Evolutionary conservation across 2,888 invertebrate genomes (phyloP).

Genomic region (Rhingia rostrata): DNA sequence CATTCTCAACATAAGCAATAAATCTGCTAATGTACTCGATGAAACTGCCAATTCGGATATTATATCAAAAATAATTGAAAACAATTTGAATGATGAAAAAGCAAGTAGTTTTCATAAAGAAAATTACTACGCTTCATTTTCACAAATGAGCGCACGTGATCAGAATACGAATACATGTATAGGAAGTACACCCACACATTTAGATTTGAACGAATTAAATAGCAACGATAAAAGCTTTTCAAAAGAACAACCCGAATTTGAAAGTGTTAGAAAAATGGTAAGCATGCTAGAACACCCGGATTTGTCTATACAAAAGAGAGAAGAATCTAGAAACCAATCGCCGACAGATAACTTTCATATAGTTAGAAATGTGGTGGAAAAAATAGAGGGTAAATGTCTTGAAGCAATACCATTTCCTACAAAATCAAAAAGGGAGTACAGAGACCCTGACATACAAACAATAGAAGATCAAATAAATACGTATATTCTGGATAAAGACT

Average conservation of each 20-base stretch:
- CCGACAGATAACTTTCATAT: not conserved
- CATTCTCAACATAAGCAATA: conserved; percentile 19
- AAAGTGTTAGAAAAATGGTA: conserved; percentile 44
- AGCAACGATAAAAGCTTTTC: not conserved
- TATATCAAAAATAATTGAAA: conserved; percentile 12
- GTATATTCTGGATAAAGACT: not conserved
- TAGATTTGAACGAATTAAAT: not conserved
- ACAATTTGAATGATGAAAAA: conserved; percentile 16
- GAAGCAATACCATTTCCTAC: conserved; percentile 55
- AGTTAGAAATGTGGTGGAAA: conserved; percentile 27
- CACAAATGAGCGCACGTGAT: conserved; percentile 42
- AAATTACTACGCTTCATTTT: conserved; percentile 45
- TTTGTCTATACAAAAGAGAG: not conserved
- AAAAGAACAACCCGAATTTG: not conserved
- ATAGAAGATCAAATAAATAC: conserved; percentile 56
- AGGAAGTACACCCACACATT: not conserved
- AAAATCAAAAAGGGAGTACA: not conserved
- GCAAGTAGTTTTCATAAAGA: conserved; percentile 4
- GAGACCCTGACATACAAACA: conserved; percentile 20
- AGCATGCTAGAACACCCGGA: conserved; percentile 19
- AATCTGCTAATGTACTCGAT: conserved; percentile 21
- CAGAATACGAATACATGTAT: not conserved
- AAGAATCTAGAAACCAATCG: not conserved
- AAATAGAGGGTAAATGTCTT: conserved; percentile 31
- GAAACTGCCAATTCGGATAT: conserved; percentile 9